phyloP scores from a whole-genome alignment of 2,888 invertebrate genomes.

The Drosophila phalerata region DNA sequence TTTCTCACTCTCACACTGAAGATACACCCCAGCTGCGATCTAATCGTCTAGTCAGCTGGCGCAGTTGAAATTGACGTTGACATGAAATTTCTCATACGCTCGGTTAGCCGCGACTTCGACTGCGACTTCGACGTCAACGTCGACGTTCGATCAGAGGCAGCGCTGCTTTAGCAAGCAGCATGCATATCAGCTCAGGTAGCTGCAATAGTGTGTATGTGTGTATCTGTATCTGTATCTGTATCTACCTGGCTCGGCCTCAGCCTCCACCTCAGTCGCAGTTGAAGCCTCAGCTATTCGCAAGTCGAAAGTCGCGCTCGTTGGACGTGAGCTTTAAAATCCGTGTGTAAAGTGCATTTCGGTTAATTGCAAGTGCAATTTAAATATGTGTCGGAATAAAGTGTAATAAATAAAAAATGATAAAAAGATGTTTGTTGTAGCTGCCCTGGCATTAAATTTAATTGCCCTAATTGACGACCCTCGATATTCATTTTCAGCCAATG shows the following conservation, averaged over 20 bases:
- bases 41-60: constrained; percentile 63
- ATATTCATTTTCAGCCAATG: constrained; percentile 29
- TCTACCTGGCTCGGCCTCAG: constrained; percentile 44
- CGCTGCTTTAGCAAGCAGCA: constrained; percentile 27
- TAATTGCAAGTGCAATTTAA: constrained; percentile 43
- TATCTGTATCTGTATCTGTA: no score
- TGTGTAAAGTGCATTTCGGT: constrained; percentile 51
- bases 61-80: constrained; percentile 49
- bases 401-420: constrained; percentile 28
- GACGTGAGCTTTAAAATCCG: constrained; percentile 54
- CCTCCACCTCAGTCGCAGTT: constrained; percentile 17
- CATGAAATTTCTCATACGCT: constrained; percentile 77
- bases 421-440: constrained; percentile 4
- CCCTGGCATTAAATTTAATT: constrained; percentile 33
- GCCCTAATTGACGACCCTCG: constrained; percentile 48
- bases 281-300: constrained; percentile 66
- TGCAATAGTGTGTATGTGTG: constrained; percentile 33
- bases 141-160: neutral
- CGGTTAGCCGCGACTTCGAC: constrained; percentile 72
- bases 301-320: constrained; percentile 61
- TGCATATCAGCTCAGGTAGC: constrained; percentile 46
- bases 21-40: constrained; percentile 64
- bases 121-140: constrained; percentile 9
- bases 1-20: constrained; percentile 1
- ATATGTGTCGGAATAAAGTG: constrained; percentile 2